Percentiles rank a stretch among this genome's conserved stretches.
These are phyloP conservation scores for Hemiscyllium ocellatum DNA, from an alignment of 2,113 vertebrate species.

Conservation along the genomic window DNA sequence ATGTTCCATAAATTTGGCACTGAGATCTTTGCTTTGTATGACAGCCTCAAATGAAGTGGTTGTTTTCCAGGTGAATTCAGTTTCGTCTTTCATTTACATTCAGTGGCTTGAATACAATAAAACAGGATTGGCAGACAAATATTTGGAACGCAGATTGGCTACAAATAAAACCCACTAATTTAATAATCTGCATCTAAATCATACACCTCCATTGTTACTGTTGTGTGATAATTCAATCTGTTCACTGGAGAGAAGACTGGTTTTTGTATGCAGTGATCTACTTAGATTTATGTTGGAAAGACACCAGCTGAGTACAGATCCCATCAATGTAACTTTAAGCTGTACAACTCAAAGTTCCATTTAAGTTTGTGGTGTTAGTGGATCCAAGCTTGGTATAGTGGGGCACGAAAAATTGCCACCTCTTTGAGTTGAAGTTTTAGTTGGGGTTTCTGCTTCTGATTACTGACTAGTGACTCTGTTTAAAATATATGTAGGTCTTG, in stretches of 20 bases:
- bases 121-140: constrained; percentile 4
- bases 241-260: not conserved
- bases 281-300: not conserved
- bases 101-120: not conserved
- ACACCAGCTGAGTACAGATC: not conserved
- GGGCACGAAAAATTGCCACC: not conserved
- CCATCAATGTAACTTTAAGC: not conserved
- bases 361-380: not conserved
- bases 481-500: not conserved
- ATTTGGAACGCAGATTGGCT: not conserved
- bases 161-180: not conserved
- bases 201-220: not conserved
- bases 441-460: not conserved
- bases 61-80: not conserved
- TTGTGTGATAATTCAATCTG: not conserved
- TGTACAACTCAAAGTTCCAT: not conserved
- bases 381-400: not conserved
- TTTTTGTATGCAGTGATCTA: not conserved
- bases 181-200: not conserved
- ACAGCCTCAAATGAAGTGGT: not conserved
- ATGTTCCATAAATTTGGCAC: not conserved
- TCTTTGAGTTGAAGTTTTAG: not conserved
- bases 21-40: not conserved
- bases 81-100: not conserved
- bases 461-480: not conserved